Conservation (phyloP, 1,140 invertebrate species). For the Hylyphantes graminicola region DNA sequence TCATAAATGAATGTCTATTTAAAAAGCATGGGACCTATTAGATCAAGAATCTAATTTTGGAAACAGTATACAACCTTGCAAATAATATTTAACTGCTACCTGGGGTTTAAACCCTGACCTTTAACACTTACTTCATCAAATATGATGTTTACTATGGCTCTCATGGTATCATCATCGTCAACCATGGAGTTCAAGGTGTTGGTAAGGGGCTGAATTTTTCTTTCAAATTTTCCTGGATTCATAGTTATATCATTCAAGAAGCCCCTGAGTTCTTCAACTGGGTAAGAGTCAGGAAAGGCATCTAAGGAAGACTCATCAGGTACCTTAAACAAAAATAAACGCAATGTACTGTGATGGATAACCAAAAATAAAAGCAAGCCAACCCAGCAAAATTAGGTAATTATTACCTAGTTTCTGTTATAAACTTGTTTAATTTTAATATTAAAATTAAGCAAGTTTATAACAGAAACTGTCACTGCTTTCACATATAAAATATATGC, state of each 20-base stretch:
- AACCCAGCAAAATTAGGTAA: too few species aligned
- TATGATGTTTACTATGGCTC: slow-evolving; percentile 59
- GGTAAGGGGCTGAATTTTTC: slow-evolving; percentile 43
- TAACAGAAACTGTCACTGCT: too few species aligned
- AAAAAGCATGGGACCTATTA: not conserved
- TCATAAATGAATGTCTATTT: not conserved
- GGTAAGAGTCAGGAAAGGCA: slow-evolving; percentile 39
- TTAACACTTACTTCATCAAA: slow-evolving; percentile 54
- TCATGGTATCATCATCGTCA: slow-evolving; percentile 56
- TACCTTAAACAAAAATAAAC: slow-evolving; percentile 4
- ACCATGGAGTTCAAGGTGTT: slow-evolving; percentile 45
- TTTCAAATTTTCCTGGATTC: slow-evolving; percentile 59
- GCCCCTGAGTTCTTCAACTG: slow-evolving; percentile 47
- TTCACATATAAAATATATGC: too few species aligned
- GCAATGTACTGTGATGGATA: not conserved
- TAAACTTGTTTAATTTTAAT: too few species aligned
- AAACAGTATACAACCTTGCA: not conserved
- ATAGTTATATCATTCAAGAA: slow-evolving; percentile 57
- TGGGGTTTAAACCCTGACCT: too few species aligned
- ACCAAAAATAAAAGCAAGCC: too few species aligned
- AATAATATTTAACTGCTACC: not conserved
- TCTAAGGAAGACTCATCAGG: slow-evolving; percentile 10
- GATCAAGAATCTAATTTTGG: not conserved
- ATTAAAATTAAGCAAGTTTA: too few species aligned
- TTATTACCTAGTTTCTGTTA: too few species aligned